phyloP scores from a whole-genome alignment of 2,113 vertebrate genomes.

The Bagarius yarrelli region DNA sequence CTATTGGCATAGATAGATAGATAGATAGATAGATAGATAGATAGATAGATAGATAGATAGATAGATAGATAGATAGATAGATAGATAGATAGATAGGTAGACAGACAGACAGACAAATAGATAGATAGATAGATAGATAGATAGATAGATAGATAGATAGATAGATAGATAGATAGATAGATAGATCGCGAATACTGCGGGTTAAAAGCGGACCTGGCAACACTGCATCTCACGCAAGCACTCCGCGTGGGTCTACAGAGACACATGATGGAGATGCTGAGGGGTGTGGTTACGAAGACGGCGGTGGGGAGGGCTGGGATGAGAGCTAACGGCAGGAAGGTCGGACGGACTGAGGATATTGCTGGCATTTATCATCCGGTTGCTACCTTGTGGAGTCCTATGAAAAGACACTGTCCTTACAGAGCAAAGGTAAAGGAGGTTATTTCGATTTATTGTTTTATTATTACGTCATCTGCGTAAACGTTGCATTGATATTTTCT shows the following conservation, averaged over 20 bases:
- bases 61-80: no score
- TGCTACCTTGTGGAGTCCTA: neutral
- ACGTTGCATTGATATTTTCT: neutral
- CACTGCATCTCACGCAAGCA: neutral
- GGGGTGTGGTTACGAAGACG: slow-evolving; percentile 50
- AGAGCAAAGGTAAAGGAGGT: slow-evolving; percentile 4
- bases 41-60: neutral
- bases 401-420: neutral
- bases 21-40: neutral
- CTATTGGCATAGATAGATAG: neutral
- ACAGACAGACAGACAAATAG: no score
- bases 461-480: neutral
- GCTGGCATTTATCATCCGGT: neutral
- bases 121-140: no score
- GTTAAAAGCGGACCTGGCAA: neutral
- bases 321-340: slow-evolving; percentile 53
- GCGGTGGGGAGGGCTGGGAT: neutral
- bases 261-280: slow-evolving; percentile 36
- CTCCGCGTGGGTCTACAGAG: neutral
- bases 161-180: neutral
- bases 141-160: no score
- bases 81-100: no score
- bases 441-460: neutral
- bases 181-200: neutral
- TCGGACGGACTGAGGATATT: slow-evolving; percentile 60